A percentile compares a stretch with the other conserved stretches of the same genome.
Evolutionary conservation across 2,888 invertebrate species (phyloP).

Genomic region (Eucera pruinosa): DNA sequence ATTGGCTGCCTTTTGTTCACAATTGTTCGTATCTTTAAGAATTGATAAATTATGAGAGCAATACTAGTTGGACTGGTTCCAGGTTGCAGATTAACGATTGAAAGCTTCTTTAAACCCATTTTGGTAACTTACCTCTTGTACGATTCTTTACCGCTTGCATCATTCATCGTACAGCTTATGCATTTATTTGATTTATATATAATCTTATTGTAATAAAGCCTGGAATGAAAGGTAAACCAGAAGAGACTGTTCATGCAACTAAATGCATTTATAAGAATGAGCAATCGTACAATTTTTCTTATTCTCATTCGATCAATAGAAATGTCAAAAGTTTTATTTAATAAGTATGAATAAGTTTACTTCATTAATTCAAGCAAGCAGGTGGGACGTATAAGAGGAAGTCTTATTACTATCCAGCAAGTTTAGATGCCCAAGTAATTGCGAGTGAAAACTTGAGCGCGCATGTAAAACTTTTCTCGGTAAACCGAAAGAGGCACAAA

Average conservation of each 20-base stretch:
- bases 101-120: slow-evolving; percentile 28
- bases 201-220: no score
- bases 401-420: slow-evolving; percentile 61
- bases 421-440: slow-evolving; percentile 69
- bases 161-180: no score
- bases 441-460: slow-evolving; percentile 64
- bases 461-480: slow-evolving; percentile 69
- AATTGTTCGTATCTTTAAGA: slow-evolving; percentile 16
- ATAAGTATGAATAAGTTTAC: slow-evolving; percentile 29
- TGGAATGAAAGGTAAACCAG: no score
- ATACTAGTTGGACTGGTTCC: slow-evolving; percentile 18
- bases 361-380: slow-evolving; percentile 52
- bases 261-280: no score
- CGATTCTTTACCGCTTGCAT: background rate
- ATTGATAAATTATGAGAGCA: slow-evolving; percentile 29
- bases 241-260: no score
- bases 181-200: no score
- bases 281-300: background rate
- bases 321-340: slow-evolving; percentile 9
- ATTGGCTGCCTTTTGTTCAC: slow-evolving; percentile 1
- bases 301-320: slow-evolving; percentile 4
- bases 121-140: slow-evolving; percentile 2
- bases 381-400: slow-evolving; percentile 50
- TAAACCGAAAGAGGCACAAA: slow-evolving; percentile 66
- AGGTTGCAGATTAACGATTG: slow-evolving; percentile 10